Evolutionary conservation across 2,888 invertebrate species (phyloP), one percentile per base, ranked within the genome.

Genomic region (Chydorus sphaericus): DNA sequence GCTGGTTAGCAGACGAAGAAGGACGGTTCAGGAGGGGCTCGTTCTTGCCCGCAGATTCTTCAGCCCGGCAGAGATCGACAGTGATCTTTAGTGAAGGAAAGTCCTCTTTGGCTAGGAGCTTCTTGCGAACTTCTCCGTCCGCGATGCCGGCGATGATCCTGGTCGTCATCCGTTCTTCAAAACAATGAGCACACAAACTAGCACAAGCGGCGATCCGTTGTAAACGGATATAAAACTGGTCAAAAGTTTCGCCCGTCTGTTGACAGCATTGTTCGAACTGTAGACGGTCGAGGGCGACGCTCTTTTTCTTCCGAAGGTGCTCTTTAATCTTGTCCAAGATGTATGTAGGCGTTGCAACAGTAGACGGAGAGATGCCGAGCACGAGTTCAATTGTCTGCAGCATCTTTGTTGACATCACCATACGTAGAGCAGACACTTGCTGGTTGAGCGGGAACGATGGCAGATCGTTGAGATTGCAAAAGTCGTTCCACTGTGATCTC

Each of bases 181-280:
- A 31, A 20, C 55, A 55, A 4, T 14, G 16, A n/a, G 26, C 14
- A 31, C 55, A 55, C 1, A 55, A 20, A 1, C 48, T 48, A 8
- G 55, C 30, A 6, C 16, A 44, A 10, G 14, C 39, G 8, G 55
- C 55, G 1, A 55, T 30, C 10, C 48, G 28, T n/a, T 31, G 31
- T 26, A 55, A 8, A 4, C 48, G 30, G 33, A 48, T 55, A 23
- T 55, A 55, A 20, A 29, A 55, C 14, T 55, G 30, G 26, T 48
- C 55, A 26, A 55, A 55, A 26, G 55, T 30, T 30, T 26, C 55
- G 14, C n/a, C 8, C 14, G 18, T n/a, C 7, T 36, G 18, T 20
- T 55, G 55, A 16, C 48, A 30, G 18, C 44, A 55, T 55, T 55
- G 31, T 31, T 55, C 31, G 29, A 55, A 48, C 14, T 48, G 31